These are phyloP conservation scores for Pseudomyrmex sp. DNA, from an alignment of 1,140 invertebrate species.

Conservation along the genomic window DNA sequence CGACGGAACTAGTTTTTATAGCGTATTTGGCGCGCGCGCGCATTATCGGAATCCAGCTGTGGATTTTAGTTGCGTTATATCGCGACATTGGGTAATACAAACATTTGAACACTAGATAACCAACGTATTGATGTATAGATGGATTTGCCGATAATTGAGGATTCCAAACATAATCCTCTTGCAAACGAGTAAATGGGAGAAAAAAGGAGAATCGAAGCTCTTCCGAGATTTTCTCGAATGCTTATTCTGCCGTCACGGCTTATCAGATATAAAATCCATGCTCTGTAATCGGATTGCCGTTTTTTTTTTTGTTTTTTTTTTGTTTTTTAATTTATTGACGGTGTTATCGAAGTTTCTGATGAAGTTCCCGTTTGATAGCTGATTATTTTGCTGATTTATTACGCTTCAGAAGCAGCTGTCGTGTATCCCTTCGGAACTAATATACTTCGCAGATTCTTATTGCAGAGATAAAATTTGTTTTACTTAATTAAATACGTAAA, in stretches of 20 bases:
- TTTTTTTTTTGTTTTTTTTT: background rate
- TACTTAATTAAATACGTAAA: background rate
- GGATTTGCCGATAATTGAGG: background rate
- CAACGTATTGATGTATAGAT: background rate
- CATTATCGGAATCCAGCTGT: no score
- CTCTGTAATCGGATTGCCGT: background rate
- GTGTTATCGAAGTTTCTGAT: background rate
- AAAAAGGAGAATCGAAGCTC: background rate
- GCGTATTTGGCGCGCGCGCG: no score
- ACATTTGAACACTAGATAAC: background rate
- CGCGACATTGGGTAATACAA: background rate
- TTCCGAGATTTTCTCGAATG: background rate
- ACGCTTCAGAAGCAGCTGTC: no score
- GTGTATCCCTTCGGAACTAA: background rate
- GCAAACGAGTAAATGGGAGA: background rate
- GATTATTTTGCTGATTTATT: conserved; percentile 15
- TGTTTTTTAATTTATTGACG: background rate
- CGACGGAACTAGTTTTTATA: no score
- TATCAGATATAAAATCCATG: background rate
- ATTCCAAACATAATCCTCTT: background rate
- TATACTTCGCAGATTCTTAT: background rate
- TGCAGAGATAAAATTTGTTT: background rate
- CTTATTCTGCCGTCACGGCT: background rate
- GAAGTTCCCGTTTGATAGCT: background rate
- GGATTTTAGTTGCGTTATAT: background rate